Evolutionary conservation across 2,888 invertebrate species (phyloP), one percentile per base, ranked within the genome.

Genomic region (Microdon myrmicae): DNA sequence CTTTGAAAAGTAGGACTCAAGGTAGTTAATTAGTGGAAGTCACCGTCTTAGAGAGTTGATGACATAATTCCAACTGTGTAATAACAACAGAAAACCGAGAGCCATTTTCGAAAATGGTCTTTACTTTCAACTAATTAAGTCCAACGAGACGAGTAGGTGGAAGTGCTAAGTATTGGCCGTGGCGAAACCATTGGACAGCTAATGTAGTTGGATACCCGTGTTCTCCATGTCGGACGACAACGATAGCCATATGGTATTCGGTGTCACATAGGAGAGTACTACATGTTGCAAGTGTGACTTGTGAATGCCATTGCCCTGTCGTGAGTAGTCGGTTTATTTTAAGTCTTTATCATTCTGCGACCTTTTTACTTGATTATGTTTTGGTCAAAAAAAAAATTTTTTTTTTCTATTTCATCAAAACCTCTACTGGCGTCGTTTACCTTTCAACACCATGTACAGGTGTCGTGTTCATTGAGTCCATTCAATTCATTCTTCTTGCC

Each of bases 11-110:
- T 16, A 26, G 23, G 45, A 34, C 45, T 39, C 29, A 29, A 45
- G 53, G 44, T 53, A 59, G 58, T 41, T 53, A 59, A 59, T 59
- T 53, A 59, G 45, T 38, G 39, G 45, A 53, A 22, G 28, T 28
- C 39, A 48, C n/a, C n/a, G 34, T 31, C 19, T 38, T 44, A 22
- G 31, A 34, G 14, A 28, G 28, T 34, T 53, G 51, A 53, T 39
- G 58, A 59, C 58, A 59, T 59, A 53, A 59, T 59, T 39, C 26
- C 53, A 28, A 44, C n/a, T n/a, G n/a, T n/a, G n/a, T n/a, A n/a
- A n/a, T n/a, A n/a, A n/a, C n/a, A n/a, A n/a, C n/a, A n/a, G n/a
- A n/a, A n/a, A n/a, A n/a, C n/a, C n/a, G n/a, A n/a, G n/a, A n/a
- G n/a, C n/a, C n/a, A n/a, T n/a, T n/a, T n/a, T n/a, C n/a, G n/a